phyloP scores from a whole-genome alignment of 2,797 vertebrate species.

The Pagetopsis macropterus region DNA sequence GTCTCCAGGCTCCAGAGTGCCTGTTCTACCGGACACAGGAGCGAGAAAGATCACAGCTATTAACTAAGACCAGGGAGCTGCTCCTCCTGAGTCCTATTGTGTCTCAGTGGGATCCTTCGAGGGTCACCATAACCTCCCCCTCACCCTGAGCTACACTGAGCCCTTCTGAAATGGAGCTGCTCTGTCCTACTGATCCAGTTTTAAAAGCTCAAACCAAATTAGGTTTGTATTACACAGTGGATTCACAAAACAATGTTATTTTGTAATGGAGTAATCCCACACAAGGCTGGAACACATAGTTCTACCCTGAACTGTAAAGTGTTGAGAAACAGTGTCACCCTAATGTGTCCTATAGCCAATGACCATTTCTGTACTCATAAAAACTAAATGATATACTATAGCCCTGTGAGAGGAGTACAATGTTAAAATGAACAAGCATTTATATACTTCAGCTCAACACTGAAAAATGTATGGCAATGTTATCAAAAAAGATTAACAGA shows the following conservation, averaged over 20 bases:
- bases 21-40: conserved; percentile 85
- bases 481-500: too few relatives aligned
- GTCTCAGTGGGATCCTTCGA: conserved; percentile 53
- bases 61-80: conserved; percentile 26
- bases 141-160: conserved; percentile 67
- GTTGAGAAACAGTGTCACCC: background rate
- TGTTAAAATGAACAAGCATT: too few relatives aligned
- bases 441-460: too few relatives aligned
- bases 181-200: conserved; percentile 72
- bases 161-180: conserved; percentile 56
- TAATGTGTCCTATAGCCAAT: background rate
- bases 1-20: conserved; percentile 97
- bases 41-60: conserved; percentile 47
- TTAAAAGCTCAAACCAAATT: conserved; percentile 72
- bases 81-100: conserved; percentile 70
- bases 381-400: background rate
- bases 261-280: conserved; percentile 40
- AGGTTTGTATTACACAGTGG: conserved; percentile 53
- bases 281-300: conserved; percentile 14
- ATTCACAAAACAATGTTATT: conserved; percentile 41
- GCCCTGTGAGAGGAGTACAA: background rate
- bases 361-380: background rate
- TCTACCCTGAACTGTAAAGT: conserved; percentile 5
- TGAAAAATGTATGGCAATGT: too few relatives aligned
- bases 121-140: conserved; percentile 71